These are phyloP conservation scores for Porphyrio hochstetteri DNA, from an alignment of 2,113 vertebrate species.

Conservation along the genomic window DNA sequence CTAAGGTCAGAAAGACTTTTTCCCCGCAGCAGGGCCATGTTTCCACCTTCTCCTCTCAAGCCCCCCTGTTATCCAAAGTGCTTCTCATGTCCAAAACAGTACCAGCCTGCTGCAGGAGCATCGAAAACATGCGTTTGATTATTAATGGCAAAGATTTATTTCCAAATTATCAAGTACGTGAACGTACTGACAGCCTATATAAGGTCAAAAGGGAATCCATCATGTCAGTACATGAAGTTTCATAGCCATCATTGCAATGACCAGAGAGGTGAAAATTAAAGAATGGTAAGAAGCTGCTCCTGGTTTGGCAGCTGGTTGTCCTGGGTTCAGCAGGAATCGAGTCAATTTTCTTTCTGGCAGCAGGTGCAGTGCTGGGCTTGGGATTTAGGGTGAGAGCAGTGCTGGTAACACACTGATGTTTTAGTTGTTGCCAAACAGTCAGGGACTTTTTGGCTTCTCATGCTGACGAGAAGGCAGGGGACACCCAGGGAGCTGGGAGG, in stretches of 20 bases:
- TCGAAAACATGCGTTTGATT: background rate
- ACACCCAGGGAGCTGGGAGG: no score
- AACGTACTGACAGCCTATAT: background rate
- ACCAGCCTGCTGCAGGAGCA: background rate
- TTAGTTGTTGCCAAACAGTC: no score
- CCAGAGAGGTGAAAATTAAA: background rate
- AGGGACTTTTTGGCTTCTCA: no score
- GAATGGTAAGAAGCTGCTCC: background rate
- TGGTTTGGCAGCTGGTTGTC: background rate
- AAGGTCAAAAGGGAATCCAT: background rate
- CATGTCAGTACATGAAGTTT: background rate
- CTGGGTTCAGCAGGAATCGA: no score
- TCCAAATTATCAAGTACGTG: background rate
- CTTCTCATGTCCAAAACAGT: background rate
- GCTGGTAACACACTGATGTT: no score
- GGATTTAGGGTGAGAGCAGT: no score
- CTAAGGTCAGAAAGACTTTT: background rate
- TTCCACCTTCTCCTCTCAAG: background rate
- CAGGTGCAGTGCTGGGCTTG: no score
- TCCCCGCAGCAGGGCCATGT: background rate
- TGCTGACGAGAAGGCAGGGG: no score
- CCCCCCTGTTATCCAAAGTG: background rate
- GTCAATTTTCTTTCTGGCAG: no score
- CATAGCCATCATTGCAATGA: background rate
- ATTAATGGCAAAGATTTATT: background rate